Evolutionary conservation across 1,140 invertebrate genomes (phyloP).

Genomic region (Polypedilum vanderplanki): DNA sequence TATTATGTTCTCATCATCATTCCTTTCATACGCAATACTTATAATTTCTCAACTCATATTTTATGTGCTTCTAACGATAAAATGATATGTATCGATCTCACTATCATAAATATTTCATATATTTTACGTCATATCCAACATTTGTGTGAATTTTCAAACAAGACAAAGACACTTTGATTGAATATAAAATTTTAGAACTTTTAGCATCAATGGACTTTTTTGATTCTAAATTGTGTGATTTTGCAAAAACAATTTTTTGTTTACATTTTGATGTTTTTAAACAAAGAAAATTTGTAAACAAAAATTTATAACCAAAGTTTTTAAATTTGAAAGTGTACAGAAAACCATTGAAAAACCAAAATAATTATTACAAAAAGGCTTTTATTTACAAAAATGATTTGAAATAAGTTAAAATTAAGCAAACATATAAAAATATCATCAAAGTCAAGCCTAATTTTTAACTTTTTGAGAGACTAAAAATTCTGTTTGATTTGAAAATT

Average conservation of each 20-base stretch:
- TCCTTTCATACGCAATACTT: neutral
- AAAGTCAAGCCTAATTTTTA: too few relatives aligned
- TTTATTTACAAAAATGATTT: too few relatives aligned
- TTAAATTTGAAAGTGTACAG: too few relatives aligned
- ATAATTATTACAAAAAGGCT: too few relatives aligned
- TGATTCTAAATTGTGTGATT: neutral
- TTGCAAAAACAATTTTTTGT: neutral
- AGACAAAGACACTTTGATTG: neutral
- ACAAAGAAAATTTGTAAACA: too few relatives aligned
- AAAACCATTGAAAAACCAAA: too few relatives aligned
- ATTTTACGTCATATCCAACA: neutral
- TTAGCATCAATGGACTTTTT: neutral
- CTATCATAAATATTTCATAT: neutral
- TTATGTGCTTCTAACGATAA: slow-evolving; percentile 1
- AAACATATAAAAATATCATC: too few relatives aligned
- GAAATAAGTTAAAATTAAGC: too few relatives aligned
- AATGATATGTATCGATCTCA: slow-evolving; percentile 13
- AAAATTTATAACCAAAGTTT: too few relatives aligned
- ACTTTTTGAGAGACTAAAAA: too few relatives aligned
- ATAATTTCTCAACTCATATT: neutral
- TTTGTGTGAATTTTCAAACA: too few relatives aligned
- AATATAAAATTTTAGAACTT: neutral
- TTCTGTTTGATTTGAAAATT: too few relatives aligned
- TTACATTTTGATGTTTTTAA: neutral
- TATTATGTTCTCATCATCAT: neutral